Evolutionary conservation across 2,113 vertebrate genomes (phyloP), one percentile per base, ranked within the genome.

Genomic region (Rhipidura dahli): DNA sequence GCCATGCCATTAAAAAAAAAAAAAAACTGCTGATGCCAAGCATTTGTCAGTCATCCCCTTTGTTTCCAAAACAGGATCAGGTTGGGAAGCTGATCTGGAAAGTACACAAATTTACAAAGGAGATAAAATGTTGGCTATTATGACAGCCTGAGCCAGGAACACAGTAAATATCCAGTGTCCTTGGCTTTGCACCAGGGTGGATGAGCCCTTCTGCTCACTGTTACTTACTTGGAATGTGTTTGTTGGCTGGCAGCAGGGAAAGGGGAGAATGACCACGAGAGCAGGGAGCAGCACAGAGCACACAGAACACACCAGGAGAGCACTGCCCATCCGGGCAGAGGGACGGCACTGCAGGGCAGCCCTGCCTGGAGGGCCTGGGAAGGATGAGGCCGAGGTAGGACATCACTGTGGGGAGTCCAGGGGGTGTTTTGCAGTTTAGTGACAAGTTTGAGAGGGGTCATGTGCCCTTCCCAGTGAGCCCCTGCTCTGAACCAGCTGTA

Each of bases 351-450:
- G 6, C 53, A 45, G 82, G 79, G 69, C 92, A 93, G 82, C 81
- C 73, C 90, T 44, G 70, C 33, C 51, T n/a, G 60, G 27, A 66
- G 5, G 72, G 72, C 51, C 40, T 70, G 91, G 87, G 71, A 45
- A 76, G 76, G 91, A 45, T 40, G 89, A 90, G 24, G 82, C 33
- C 19, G 39, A 77, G 68, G 61, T 68, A 54, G 79, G 90, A 94
- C 87, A 83, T n/a, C 75, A 66, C 90, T 82, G 68, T 28, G 86
- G 91, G 86, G 72, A 96, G 65, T 19, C 66, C 16, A 11, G 69
- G 53, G 89, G 27, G 21, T 57, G 85, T 40, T 94, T 20, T 97
- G 97, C 97, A 97, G 97, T 97, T 97, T 97, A 97, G 97, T 95
- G 97, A 97, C 97, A 96, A 94, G 60, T 66, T 37, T 69, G 93